Evolutionary conservation across 1,140 invertebrate genomes (phyloP).

Genomic region (Hypothenemus hampei): DNA sequence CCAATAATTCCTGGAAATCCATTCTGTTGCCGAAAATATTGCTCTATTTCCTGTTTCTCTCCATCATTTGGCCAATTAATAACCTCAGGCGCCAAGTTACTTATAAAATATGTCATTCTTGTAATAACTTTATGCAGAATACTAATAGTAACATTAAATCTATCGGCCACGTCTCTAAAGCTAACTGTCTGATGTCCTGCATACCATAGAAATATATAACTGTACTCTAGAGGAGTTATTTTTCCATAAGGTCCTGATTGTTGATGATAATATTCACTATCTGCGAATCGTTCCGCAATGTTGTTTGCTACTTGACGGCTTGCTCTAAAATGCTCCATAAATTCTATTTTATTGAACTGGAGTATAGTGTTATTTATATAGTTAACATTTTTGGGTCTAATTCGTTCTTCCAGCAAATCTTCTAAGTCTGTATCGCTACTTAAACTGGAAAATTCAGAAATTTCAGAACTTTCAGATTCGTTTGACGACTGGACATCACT

Average conservation of each 20-base stretch:
- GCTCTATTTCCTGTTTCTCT: no score
- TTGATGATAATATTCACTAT: slow-evolving; percentile 9
- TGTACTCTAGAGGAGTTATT: slow-evolving; percentile 16
- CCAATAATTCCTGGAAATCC: no score
- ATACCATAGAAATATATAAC: slow-evolving; percentile 37
- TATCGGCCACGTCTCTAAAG: slow-evolving; percentile 39
- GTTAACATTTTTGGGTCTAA: slow-evolving; percentile 2
- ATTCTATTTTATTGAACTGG: slow-evolving; percentile 17
- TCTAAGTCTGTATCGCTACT: slow-evolving; percentile 1
- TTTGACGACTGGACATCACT: background rate
- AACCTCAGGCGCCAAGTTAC: slow-evolving; percentile 24
- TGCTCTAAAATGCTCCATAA: slow-evolving; percentile 26
- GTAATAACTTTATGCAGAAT: slow-evolving; percentile 34
- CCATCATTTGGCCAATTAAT: no score
- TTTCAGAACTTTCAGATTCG: background rate
- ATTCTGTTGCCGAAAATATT: no score
- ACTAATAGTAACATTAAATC: slow-evolving; percentile 39
- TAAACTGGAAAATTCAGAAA: background rate
- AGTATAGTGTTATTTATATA: slow-evolving; percentile 2
- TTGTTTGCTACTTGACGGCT: slow-evolving; percentile 7
- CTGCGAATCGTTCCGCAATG: slow-evolving; percentile 14
- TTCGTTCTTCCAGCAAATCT: slow-evolving; percentile 1
- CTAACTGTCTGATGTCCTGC: slow-evolving; percentile 37
- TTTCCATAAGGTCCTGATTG: slow-evolving; percentile 21
- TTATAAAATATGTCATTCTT: slow-evolving; percentile 33